Conservation (phyloP, 2,888 invertebrate genomes). For the Lithophane leautieri region DNA sequence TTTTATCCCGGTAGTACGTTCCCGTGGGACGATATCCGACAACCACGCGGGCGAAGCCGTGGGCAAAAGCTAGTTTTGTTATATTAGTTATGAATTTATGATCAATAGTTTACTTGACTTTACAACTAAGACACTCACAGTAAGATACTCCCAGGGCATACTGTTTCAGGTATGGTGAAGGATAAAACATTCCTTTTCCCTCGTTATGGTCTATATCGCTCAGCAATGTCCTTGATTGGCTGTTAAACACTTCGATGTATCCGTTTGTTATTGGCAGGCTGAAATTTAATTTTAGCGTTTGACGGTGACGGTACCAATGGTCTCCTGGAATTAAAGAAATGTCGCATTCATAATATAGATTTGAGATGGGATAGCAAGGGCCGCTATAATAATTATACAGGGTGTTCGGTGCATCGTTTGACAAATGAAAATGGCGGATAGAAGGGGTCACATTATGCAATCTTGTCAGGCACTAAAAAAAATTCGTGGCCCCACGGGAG, state of each 20-base stretch:
- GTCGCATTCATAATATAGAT: not conserved
- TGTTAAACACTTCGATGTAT: conserved; percentile 9
- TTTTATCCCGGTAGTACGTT: too few relatives aligned
- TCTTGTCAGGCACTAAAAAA: too few relatives aligned
- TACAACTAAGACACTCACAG: not conserved
- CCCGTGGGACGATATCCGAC: too few relatives aligned
- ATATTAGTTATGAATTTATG: too few relatives aligned
- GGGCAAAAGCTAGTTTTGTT: too few relatives aligned
- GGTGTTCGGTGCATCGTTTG: too few relatives aligned
- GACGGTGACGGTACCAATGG: not conserved
- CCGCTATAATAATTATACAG: too few relatives aligned
- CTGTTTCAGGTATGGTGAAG: not conserved
- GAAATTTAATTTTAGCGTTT: conserved; percentile 12
- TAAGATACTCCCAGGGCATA: not conserved
- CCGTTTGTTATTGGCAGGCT: not conserved
- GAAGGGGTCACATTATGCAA: too few relatives aligned
- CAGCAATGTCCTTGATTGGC: not conserved
- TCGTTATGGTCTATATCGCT: not conserved
- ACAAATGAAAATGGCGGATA: not conserved
- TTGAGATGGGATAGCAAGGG: too few relatives aligned
- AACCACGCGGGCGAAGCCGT: too few relatives aligned
- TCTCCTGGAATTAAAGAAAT: conserved; percentile 4
- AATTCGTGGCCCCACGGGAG: too few relatives aligned
- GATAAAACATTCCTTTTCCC: conserved; percentile 10
- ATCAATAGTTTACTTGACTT: not conserved